A percentile compares a stretch with the other conserved stretches of the same genome.
phyloP scores from a whole-genome alignment of 2,888 invertebrate genomes.

The Temnothorax unifasciatus region DNA sequence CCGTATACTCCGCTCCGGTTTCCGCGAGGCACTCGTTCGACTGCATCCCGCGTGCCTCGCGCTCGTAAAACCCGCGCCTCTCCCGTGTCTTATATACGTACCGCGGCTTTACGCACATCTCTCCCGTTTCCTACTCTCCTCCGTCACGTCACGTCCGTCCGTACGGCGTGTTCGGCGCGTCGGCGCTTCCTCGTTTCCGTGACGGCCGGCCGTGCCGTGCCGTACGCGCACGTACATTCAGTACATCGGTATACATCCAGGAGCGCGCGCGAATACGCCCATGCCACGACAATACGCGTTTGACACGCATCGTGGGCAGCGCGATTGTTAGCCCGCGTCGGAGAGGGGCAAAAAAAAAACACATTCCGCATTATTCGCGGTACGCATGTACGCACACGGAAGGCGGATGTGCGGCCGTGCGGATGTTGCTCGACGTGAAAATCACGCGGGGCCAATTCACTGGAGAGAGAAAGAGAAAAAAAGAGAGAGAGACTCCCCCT shows the following conservation, averaged over 20 bases:
- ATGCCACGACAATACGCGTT: conserved; percentile 64
- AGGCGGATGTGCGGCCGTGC: conserved; percentile 53
- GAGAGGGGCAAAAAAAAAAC: conserved; percentile 37
- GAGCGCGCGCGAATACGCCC: conserved; percentile 67
- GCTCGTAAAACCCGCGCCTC: conserved; percentile 44
- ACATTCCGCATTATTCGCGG: conserved; percentile 67
- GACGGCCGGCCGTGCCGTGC: not conserved
- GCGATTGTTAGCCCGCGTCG: conserved; percentile 67
- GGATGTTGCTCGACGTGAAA: conserved; percentile 36
- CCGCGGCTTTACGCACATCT: conserved; percentile 41
- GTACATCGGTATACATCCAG: conserved; percentile 17
- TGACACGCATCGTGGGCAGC: conserved; percentile 72
- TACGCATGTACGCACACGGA: conserved; percentile 66
- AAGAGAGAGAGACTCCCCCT: not conserved
- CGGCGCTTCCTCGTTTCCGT: conserved; percentile 46
- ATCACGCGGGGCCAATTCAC: conserved; percentile 25
- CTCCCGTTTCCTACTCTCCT: conserved; percentile 51
- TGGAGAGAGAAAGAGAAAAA: not conserved
- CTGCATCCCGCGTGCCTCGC: conserved; percentile 20
- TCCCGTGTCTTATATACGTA: conserved; percentile 9
- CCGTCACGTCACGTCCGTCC: conserved; percentile 23
- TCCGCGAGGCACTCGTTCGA: conserved; percentile 29
- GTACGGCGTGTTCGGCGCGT: not conserved
- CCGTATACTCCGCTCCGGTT: conserved; percentile 36
- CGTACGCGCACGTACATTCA: not conserved